Percentiles rank a stretch among this genome's conserved stretches.
These are phyloP conservation scores for Tridacna crocea DNA, from an alignment of 2,888 invertebrate genomes.

Conservation along the genomic window DNA sequence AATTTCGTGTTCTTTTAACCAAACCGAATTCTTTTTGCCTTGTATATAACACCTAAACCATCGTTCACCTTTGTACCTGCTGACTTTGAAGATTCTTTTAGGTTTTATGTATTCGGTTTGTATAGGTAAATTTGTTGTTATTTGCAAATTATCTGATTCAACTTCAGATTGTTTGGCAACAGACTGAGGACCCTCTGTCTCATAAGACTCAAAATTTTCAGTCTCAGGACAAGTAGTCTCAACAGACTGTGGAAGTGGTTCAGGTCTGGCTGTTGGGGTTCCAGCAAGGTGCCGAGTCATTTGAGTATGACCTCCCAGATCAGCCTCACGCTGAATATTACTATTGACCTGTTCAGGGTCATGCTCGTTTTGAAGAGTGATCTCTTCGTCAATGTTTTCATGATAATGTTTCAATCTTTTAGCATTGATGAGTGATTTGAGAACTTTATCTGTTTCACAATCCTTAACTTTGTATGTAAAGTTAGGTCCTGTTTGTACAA, in stretches of 20 bases:
- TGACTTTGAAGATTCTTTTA: neutral
- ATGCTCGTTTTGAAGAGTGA: neutral
- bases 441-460: slow-evolving; percentile 19
- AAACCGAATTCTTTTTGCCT: neutral
- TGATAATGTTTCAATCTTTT: slow-evolving; percentile 38
- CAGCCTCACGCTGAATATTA: slow-evolving; percentile 6
- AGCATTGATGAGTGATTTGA: slow-evolving; percentile 31
- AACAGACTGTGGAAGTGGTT: neutral
- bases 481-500: slow-evolving; percentile 14
- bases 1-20: slow-evolving; percentile 10
- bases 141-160: neutral
- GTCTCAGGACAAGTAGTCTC: slow-evolving; percentile 17
- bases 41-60: slow-evolving; percentile 15
- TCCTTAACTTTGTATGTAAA: slow-evolving; percentile 44
- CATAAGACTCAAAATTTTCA: neutral
- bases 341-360: neutral
- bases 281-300: neutral
- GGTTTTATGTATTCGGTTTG: slow-evolving; percentile 8
- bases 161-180: neutral
- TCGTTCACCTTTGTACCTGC: slow-evolving; percentile 3
- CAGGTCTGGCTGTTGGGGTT: neutral
- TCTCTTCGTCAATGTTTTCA: neutral
- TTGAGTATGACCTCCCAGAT: neutral
- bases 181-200: neutral
- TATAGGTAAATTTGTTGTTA: neutral